Conservation (phyloP, 2,113 vertebrate species). For the Sphyrna mokarran region DNA sequence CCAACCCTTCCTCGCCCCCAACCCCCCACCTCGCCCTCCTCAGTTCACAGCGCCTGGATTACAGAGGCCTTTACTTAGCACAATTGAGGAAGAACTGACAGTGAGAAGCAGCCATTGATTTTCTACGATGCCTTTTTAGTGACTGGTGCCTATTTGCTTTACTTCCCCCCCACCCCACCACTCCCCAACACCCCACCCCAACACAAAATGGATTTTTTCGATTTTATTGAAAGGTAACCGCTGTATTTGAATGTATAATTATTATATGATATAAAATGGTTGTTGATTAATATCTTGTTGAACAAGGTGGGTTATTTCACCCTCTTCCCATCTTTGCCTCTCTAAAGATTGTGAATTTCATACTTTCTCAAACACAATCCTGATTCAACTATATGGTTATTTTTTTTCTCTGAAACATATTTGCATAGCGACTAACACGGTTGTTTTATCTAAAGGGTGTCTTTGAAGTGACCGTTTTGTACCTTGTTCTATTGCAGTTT, state of each 20-base stretch:
- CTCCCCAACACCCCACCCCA: too few relatives aligned
- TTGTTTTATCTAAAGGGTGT: slow-evolving; percentile 48
- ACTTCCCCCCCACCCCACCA: not conserved
- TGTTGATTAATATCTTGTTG: slow-evolving; percentile 32
- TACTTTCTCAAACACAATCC: slow-evolving; percentile 24
- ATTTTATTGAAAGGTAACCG: slow-evolving; percentile 43
- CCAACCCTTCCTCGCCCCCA: too few relatives aligned
- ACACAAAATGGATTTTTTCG: not conserved
- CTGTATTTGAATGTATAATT: slow-evolving; percentile 47
- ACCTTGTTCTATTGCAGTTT: slow-evolving; percentile 47
- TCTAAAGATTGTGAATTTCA: slow-evolving; percentile 24
- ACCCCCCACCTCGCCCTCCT: not conserved
- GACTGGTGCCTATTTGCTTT: slow-evolving; percentile 52
- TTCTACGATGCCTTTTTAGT: slow-evolving; percentile 46
- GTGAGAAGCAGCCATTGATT: not conserved
- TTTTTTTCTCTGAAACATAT: slow-evolving; percentile 36
- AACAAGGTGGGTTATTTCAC: not conserved
- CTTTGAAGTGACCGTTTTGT: slow-evolving; percentile 47
- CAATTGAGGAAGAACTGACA: slow-evolving; percentile 16
- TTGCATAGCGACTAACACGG: not conserved
- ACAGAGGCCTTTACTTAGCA: not conserved
- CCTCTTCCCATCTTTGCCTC: not conserved
- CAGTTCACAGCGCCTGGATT: slow-evolving; percentile 24
- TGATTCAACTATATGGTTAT: slow-evolving; percentile 35
- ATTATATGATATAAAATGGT: slow-evolving; percentile 50